Conservation (phyloP, 2,797 vertebrate genomes). For the Graptemys geographica region DNA sequence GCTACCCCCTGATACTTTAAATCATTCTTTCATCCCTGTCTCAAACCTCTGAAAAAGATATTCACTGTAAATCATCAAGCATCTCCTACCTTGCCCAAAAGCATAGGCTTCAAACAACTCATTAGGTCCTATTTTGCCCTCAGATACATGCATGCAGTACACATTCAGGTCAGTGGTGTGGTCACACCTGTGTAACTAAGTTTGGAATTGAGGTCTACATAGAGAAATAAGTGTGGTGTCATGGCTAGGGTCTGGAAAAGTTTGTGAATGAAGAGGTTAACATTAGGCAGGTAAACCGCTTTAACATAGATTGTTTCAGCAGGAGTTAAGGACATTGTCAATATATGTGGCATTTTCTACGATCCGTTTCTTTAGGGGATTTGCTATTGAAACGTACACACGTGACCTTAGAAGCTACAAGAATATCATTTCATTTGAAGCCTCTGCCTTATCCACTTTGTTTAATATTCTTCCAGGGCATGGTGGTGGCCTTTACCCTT, state of each 20-base stretch:
- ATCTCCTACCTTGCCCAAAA: not conserved
- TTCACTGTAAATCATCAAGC: constrained; percentile 33
- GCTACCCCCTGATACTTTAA: not conserved
- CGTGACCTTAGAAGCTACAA: constrained; percentile 52
- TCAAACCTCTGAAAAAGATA: not conserved
- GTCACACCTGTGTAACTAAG: not conserved
- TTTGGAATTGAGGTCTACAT: not conserved
- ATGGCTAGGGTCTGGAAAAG: not conserved
- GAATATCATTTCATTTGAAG: constrained; percentile 36
- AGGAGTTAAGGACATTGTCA: constrained; percentile 45
- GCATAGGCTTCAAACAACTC: not conserved
- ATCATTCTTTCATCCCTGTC: constrained; percentile 3
- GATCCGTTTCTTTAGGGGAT: constrained; percentile 57
- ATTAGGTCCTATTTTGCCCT: not conserved
- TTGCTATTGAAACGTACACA: constrained; percentile 41
- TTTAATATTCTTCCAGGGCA: constrained; percentile 43
- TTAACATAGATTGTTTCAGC: constrained; percentile 12
- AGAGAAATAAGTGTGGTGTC: not conserved
- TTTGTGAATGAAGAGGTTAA: constrained; percentile 25
- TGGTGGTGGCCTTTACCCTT: not conserved
- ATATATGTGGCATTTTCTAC: constrained; percentile 49
- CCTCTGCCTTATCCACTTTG: constrained; percentile 14
- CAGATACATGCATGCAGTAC: not conserved
- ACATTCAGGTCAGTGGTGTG: rapidly evolving
- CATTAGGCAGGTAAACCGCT: constrained; percentile 11